Conservation (phyloP, 2,113 vertebrate species). For the Vombatus ursinus region DNA sequence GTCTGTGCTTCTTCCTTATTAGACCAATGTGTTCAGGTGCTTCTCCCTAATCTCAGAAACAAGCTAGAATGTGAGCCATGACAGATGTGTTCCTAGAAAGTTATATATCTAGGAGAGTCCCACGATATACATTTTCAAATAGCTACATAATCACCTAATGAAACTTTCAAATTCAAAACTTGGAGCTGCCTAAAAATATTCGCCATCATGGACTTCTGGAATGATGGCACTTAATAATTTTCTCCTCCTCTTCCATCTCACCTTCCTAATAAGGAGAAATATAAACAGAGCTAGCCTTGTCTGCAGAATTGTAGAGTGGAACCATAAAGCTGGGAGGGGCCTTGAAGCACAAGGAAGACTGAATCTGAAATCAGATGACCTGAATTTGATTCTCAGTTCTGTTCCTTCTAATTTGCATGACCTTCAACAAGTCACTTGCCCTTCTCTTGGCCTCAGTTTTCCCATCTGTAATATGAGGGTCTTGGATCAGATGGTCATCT, state of each 20-base stretch:
- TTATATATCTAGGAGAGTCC: slow-evolving; percentile 58
- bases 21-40: slow-evolving; percentile 58
- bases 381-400: background rate
- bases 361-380: background rate
- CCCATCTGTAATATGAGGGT: background rate
- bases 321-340: background rate
- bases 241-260: background rate
- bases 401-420: slow-evolving; percentile 22
- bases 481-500: background rate
- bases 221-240: slow-evolving; percentile 29
- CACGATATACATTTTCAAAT: slow-evolving; percentile 30
- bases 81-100: slow-evolving; percentile 66
- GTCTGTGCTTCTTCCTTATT: slow-evolving; percentile 71
- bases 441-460: background rate
- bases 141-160: slow-evolving; percentile 60
- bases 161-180: slow-evolving; percentile 56
- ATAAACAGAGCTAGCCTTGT: background rate
- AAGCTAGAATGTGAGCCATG: slow-evolving; percentile 55
- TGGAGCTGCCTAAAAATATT: background rate
- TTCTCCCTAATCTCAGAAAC: slow-evolving; percentile 67
- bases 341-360: background rate
- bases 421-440: background rate
- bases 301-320: background rate
- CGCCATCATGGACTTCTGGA: slow-evolving; percentile 20
- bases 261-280: slow-evolving; percentile 23